These are phyloP conservation scores for Cheirogaleus major DNA, from an alignment of 2,797 vertebrate genomes.

Conservation along the genomic window DNA sequence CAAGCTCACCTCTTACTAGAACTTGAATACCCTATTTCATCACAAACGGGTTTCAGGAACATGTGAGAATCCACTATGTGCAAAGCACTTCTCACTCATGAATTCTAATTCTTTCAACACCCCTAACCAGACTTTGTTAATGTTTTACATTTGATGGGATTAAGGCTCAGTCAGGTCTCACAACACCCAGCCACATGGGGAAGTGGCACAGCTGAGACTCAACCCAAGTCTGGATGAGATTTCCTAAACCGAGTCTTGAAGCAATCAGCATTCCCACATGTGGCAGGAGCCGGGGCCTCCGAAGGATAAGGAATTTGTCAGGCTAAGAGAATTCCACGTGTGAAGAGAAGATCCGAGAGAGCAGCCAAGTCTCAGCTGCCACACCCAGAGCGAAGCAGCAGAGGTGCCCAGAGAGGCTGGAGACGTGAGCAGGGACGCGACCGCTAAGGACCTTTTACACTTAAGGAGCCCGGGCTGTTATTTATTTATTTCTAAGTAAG, in stretches of 20 bases:
- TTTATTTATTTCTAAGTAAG: neutral
- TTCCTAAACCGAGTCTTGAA: neutral
- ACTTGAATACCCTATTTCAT: neutral
- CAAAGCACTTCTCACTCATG: neutral
- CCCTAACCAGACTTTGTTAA: neutral
- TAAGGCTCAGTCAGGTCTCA: neutral
- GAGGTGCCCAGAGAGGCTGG: neutral
- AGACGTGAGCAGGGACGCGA: accelerated
- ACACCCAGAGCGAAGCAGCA: too few species aligned
- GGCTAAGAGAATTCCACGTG: neutral
- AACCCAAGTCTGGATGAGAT: neutral
- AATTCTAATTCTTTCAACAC: neutral
- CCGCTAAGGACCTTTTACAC: neutral
- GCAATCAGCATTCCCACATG: neutral
- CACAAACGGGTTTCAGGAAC: neutral
- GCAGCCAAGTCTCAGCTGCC: neutral
- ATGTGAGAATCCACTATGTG: neutral
- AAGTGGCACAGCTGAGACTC: neutral
- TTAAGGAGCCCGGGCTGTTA: too few species aligned
- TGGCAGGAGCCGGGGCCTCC: neutral
- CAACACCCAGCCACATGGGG: neutral
- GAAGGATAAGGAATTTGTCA: neutral
- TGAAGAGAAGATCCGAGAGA: neutral
- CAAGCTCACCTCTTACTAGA: neutral
- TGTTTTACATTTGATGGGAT: neutral